These are phyloP conservation scores for Gila orcuttii DNA, from an alignment of 2,113 vertebrate species.

Conservation along the genomic window DNA sequence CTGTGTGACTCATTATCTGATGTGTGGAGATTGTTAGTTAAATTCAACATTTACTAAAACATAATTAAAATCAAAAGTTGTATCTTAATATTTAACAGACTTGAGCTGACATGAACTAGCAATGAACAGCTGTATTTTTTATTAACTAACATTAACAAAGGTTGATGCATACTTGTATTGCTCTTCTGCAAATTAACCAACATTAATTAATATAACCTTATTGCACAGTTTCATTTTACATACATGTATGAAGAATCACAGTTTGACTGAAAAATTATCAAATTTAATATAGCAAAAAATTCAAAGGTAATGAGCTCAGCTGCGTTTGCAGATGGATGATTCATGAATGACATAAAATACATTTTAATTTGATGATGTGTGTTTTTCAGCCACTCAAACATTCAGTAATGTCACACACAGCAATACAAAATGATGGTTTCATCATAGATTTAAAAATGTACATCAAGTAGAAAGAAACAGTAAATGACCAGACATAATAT, in stretches of 20 bases:
- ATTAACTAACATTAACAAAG: too few species aligned
- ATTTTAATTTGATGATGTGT: not conserved
- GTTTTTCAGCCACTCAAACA: not conserved
- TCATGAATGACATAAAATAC: not conserved
- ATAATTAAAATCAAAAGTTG: too few species aligned
- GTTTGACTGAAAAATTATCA: not conserved
- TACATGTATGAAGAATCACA: not conserved
- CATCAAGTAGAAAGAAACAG: not conserved
- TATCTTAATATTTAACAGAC: too few species aligned
- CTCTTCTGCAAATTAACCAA: too few species aligned
- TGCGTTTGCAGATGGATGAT: not conserved
- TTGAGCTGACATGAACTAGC: too few species aligned
- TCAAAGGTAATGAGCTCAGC: not conserved
- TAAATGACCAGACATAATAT: not conserved
- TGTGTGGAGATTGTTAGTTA: not conserved
- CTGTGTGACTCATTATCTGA: not conserved
- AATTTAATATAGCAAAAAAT: not conserved
- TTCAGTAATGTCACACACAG: conserved; percentile 5
- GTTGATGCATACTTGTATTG: too few species aligned
- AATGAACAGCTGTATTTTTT: too few species aligned
- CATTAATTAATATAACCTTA: too few species aligned
- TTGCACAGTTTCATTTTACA: not conserved
- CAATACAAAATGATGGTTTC: not conserved
- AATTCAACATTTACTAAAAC: too few species aligned
- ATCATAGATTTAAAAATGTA: conserved; percentile 5